Conservation (phyloP, 1,140 invertebrate genomes). For the Elysia chlorotica region DNA sequence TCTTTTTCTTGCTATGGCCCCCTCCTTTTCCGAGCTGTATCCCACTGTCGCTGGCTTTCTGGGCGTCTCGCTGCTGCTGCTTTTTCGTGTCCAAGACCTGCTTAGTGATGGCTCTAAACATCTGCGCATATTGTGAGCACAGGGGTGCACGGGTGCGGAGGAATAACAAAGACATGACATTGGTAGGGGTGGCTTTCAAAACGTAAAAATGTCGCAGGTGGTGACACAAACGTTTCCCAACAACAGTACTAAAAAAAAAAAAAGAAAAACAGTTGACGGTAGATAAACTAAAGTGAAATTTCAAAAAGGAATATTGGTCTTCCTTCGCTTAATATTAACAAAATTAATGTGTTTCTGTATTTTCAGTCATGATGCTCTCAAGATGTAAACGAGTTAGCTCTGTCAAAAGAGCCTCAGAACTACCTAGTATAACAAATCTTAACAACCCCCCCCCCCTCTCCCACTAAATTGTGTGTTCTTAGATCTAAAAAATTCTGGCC, state of each 20-base stretch:
- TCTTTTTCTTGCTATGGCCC: neutral
- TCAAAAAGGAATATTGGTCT: too few relatives aligned
- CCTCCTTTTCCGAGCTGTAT: neutral
- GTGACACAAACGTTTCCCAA: neutral
- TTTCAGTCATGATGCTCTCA: too few relatives aligned
- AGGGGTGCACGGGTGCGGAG: neutral
- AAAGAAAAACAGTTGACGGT: neutral
- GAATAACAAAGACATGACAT: neutral
- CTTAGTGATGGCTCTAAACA: slow-evolving; percentile 77
- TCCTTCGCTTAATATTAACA: too few relatives aligned
- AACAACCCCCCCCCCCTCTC: too few relatives aligned
- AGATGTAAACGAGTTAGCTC: too few relatives aligned
- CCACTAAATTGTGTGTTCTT: too few relatives aligned
- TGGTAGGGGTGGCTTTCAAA: too few relatives aligned
- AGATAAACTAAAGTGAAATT: neutral
- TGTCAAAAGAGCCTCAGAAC: too few relatives aligned
- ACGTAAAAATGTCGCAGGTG: neutral
- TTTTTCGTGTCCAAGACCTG: slow-evolving; percentile 74
- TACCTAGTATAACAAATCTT: too few relatives aligned
- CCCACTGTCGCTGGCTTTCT: neutral
- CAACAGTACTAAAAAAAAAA: too few relatives aligned
- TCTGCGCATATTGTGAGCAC: slow-evolving; percentile 61
- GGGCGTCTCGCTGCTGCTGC: slow-evolving; percentile 59
- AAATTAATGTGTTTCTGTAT: too few relatives aligned
- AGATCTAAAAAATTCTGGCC: too few relatives aligned